Evolutionary conservation across 1,140 invertebrate species (phyloP).

Genomic region (Bombus difficillimus): DNA sequence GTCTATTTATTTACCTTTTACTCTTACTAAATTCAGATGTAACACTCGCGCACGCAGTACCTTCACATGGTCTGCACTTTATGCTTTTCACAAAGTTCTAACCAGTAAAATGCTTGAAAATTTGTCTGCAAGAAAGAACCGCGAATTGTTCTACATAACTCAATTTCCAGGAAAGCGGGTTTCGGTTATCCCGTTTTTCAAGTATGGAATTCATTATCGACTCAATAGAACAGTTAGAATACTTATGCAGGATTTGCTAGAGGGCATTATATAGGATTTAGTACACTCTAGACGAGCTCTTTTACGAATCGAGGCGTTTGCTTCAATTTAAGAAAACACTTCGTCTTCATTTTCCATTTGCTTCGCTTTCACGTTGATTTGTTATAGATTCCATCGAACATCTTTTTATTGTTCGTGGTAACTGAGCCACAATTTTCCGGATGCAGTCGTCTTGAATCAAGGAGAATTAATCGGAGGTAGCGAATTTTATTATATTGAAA

Average conservation of each 20-base stretch:
- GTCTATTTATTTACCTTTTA: background rate
- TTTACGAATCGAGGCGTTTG: background rate
- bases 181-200: background rate
- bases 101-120: background rate
- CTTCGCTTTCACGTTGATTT: too few species aligned
- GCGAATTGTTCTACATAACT: background rate
- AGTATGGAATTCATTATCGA: conserved; percentile 10
- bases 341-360: too few species aligned
- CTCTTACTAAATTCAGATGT: too few species aligned
- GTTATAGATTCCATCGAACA: too few species aligned
- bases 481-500: too few species aligned
- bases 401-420: too few species aligned
- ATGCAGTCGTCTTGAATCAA: too few species aligned
- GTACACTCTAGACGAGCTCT: background rate
- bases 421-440: too few species aligned
- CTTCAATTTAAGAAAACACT: too few species aligned
- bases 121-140: background rate
- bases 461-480: too few species aligned
- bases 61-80: background rate
- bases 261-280: background rate
- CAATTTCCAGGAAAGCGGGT: background rate
- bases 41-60: too few species aligned
- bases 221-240: background rate
- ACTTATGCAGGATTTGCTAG: background rate
- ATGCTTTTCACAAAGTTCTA: background rate